Evolutionary conservation across 35 echinoderm and acorn worm species (phyloP).

Genomic region (Holothuria glaberrima): DNA sequence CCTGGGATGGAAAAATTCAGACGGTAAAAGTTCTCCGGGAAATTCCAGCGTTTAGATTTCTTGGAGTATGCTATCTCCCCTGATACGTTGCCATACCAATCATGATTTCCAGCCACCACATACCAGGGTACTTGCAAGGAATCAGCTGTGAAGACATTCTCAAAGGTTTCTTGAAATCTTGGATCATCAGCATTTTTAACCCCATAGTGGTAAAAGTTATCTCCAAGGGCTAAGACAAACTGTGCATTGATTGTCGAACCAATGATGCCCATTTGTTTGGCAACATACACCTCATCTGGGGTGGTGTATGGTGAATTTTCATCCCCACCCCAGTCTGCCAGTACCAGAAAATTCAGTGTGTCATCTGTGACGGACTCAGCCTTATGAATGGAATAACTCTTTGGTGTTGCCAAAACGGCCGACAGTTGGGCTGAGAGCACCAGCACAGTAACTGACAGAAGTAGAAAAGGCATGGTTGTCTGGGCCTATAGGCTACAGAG

Average conservation of each 20-base stretch:
- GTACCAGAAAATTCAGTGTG: conserved; percentile 36
- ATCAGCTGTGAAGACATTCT: conserved; percentile 67
- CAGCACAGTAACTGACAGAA: neutral
- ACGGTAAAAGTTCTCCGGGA: conserved; percentile 78
- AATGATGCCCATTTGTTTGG: conserved; percentile 60
- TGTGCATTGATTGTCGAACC: conserved; percentile 24
- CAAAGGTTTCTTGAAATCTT: conserved; percentile 66
- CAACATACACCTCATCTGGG: conserved; percentile 60
- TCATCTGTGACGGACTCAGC: neutral
- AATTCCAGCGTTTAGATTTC: conserved; percentile 66
- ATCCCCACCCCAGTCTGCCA: conserved; percentile 69
- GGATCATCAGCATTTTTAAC: conserved; percentile 64
- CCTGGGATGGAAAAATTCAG: conserved; percentile 71
- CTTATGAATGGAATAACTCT: too few species aligned
- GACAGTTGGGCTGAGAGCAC: too few species aligned
- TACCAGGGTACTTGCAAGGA: conserved; percentile 71
- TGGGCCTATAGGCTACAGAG: too few species aligned
- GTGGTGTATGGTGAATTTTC: conserved; percentile 55
- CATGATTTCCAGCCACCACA: conserved; percentile 65
- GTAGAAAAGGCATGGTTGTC: neutral
- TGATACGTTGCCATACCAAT: conserved; percentile 61
- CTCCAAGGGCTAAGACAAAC: conserved; percentile 65
- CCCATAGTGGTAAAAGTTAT: conserved; percentile 63
- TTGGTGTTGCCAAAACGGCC: too few species aligned
- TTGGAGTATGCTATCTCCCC: conserved; percentile 59